Conservation (phyloP, 2,888 invertebrate genomes). For the Chalcosyrphus nemorum region DNA sequence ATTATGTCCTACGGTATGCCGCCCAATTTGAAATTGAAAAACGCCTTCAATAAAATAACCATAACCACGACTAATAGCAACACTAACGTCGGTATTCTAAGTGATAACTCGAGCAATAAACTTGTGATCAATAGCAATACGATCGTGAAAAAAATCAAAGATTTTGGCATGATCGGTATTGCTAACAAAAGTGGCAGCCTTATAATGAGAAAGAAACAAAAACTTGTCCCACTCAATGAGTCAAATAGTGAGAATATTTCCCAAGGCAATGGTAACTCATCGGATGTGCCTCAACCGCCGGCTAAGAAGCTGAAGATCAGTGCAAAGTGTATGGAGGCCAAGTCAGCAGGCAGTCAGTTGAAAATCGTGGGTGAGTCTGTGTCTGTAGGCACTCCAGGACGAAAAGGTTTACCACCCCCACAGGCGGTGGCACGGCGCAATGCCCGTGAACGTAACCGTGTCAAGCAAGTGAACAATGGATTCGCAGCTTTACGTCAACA, state of each 20-base stretch:
- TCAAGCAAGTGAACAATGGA: conserved; percentile 95
- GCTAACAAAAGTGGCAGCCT: conserved; percentile 74
- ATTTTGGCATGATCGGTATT: conserved; percentile 80
- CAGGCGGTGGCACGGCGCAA: conserved; percentile 94
- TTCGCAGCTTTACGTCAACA: conserved; percentile 94
- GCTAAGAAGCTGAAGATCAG: conserved; percentile 59
- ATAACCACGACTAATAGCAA: conserved; percentile 78
- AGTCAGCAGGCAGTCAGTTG: background rate
- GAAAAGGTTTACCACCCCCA: conserved; percentile 85
- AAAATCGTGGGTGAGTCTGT: conserved; percentile 43
- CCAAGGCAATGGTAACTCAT: background rate
- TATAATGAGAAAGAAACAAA: conserved; percentile 73
- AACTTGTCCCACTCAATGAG: conserved; percentile 64
- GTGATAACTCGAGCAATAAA: conserved; percentile 74
- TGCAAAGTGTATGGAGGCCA: conserved; percentile 20
- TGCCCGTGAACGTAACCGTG: conserved; percentile 95
- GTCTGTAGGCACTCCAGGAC: conserved; percentile 77
- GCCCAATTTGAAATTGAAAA: conserved; percentile 76
- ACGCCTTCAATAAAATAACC: conserved; percentile 79
- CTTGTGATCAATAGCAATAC: conserved; percentile 78
- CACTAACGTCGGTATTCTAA: conserved; percentile 76
- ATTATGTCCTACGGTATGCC: conserved; percentile 78
- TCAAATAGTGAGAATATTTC: conserved; percentile 59
- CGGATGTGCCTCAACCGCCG: conserved; percentile 44
- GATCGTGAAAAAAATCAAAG: conserved; percentile 80